Percentiles rank a stretch among this genome's conserved stretches.
phyloP scores from a whole-genome alignment of 2,113 vertebrate genomes.

The Cyphomyrus plagiostoma region DNA sequence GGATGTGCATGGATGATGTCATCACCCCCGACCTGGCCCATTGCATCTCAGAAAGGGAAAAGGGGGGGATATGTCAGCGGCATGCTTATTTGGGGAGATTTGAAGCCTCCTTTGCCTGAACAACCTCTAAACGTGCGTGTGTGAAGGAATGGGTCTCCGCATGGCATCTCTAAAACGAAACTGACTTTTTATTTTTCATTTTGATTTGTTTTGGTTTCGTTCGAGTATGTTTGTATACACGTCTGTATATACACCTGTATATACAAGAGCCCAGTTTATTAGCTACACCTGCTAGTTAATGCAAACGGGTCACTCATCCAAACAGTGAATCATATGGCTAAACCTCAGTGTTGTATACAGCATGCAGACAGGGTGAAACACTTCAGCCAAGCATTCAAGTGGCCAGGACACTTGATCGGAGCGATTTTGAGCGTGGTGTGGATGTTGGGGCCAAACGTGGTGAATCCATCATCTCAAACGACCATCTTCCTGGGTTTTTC shows the following conservation, averaged over 20 bases:
- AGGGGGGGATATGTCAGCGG: neutral
- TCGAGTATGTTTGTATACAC: neutral
- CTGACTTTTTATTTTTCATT: neutral
- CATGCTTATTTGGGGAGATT: neutral
- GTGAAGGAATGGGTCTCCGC: neutral
- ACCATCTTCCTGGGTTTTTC: neutral
- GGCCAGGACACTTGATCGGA: neutral
- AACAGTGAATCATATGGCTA: neutral
- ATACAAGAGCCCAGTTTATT: neutral
- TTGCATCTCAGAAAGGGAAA: neutral
- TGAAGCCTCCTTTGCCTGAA: neutral
- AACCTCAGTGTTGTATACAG: neutral
- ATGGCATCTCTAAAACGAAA: neutral
- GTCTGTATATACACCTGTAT: neutral
- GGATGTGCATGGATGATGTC: neutral
- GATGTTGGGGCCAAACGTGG: neutral
- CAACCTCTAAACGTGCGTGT: neutral
- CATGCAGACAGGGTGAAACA: neutral
- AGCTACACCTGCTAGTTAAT: neutral
- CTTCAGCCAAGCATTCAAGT: neutral
- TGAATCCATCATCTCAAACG: neutral
- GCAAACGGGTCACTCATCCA: neutral
- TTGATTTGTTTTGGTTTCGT: neutral
- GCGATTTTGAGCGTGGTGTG: neutral
- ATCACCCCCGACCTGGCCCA: neutral